Conservation (phyloP, 2,797 vertebrate species). For the Remorina albescens region DNA sequence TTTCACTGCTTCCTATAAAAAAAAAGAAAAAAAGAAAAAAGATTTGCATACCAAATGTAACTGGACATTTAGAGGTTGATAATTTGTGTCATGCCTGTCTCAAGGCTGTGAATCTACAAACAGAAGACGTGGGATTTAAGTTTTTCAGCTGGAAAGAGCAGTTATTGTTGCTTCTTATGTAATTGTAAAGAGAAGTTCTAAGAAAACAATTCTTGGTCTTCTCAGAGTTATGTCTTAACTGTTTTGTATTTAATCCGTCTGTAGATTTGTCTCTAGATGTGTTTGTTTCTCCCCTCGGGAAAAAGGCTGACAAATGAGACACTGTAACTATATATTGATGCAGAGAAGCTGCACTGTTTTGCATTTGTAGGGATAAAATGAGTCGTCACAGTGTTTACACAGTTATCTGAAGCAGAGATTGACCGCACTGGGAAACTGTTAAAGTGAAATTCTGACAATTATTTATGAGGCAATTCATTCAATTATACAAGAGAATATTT, state of each 20-base stretch:
- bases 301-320: not conserved
- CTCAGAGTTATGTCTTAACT: not conserved
- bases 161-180: not conserved
- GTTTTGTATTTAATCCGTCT: not conserved
- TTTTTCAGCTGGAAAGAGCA: not conserved
- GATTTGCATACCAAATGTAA: slow-evolving; percentile 8
- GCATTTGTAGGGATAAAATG: not conserved
- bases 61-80: slow-evolving; percentile 18
- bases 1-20: not conserved
- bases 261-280: too few relatives aligned
- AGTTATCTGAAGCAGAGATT: not conserved
- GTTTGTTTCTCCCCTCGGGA: not conserved
- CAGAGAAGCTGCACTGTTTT: not conserved
- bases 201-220: not conserved
- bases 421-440: not conserved
- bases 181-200: too few relatives aligned
- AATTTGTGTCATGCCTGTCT: slow-evolving; percentile 9
- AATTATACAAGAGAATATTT: not conserved
- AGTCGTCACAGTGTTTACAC: not conserved
- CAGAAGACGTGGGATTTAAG: not conserved
- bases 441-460: not conserved
- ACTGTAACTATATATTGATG: not conserved
- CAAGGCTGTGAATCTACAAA: not conserved
- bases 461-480: not conserved
- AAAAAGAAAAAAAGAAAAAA: too few relatives aligned